Evolutionary conservation across 2,113 vertebrate genomes (phyloP), one percentile per base, ranked within the genome.

Genomic region (Panurus biarmicus): DNA sequence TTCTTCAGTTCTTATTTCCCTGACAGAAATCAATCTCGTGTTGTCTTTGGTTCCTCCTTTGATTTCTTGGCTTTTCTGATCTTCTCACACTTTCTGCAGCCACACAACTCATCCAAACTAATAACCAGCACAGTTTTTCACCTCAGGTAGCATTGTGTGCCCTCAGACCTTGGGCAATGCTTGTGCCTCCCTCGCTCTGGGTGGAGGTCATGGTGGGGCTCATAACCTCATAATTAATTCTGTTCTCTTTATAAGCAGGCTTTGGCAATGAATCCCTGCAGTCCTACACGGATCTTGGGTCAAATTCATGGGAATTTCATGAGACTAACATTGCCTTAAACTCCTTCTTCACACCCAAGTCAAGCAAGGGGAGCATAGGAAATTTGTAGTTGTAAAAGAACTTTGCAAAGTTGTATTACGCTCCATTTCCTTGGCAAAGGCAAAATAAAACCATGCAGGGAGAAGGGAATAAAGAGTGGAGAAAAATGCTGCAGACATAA

Each of bases 101-200:
- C 50, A 7, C 51, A 25, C 29, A 47, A 18, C 47, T 44, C 7
- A 1, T 71, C 53, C 65, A 56, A 19, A 40, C 26, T 38, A 35
- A 28, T 17, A 74, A 33, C 9, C 50, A 76, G 75, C 29, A 5
- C 9, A 12, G 1, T 35, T 79, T 85, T 69, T 40, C 6, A 0
- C 42, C 57, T 79, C 3, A 1, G 2, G 1, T 45, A 54, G 38
- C 11, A 6, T 5, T 3, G 0, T 15, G 31, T 42, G 48, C 20
- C 18, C 33, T 58, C 40, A 74, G 72, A 36, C 28, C 35, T 57
- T 0, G 2, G 31, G 11, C 57, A 60, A 5, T 12, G 24, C 58
- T 85, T 26, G 12, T 80, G 44, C 40, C 26, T 92, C 57, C n/a
- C 48, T 78, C 0, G 0, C 64, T 87, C 2, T 1, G 18, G 12